These are phyloP conservation scores for Chondrosia reniformis DNA, from an alignment of 37 sponge, comb jelly and placozoan species.

Conservation along the genomic window DNA sequence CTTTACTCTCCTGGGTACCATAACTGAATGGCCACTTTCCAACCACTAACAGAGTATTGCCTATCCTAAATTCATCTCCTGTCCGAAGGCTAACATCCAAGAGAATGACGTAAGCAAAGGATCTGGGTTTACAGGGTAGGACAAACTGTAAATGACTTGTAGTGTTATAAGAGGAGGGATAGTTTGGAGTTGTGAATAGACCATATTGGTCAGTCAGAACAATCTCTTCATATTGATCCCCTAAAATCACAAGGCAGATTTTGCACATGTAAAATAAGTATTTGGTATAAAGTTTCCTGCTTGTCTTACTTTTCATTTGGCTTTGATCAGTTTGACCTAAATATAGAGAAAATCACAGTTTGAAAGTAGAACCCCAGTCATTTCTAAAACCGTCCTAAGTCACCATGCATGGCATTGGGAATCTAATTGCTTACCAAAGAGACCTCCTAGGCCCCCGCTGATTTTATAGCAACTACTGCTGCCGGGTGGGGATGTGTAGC, in stretches of 20 bases:
- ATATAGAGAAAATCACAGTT: too few relatives aligned
- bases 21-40: conserved; percentile 5
- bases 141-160: neutral
- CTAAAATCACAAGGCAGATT: too few relatives aligned
- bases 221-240: too few relatives aligned
- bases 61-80: neutral
- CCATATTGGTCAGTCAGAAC: neutral
- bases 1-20: neutral
- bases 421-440: too few relatives aligned
- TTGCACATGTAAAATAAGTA: too few relatives aligned
- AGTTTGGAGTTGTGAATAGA: neutral
- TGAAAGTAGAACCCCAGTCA: too few relatives aligned
- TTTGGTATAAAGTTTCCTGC: too few relatives aligned
- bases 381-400: too few relatives aligned
- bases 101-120: neutral
- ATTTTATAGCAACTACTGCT: neutral
- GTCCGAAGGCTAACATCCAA: neutral
- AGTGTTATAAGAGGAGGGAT: neutral
- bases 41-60: neutral
- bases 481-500: neutral
- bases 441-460: too few relatives aligned
- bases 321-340: too few relatives aligned
- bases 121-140: neutral
- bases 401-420: too few relatives aligned
- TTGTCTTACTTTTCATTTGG: too few relatives aligned